These are phyloP conservation scores for Pseudorhiza aurosa DNA, from an alignment of 30 jellyfish, hydroid and myxozoan species.

Conservation along the genomic window DNA sequence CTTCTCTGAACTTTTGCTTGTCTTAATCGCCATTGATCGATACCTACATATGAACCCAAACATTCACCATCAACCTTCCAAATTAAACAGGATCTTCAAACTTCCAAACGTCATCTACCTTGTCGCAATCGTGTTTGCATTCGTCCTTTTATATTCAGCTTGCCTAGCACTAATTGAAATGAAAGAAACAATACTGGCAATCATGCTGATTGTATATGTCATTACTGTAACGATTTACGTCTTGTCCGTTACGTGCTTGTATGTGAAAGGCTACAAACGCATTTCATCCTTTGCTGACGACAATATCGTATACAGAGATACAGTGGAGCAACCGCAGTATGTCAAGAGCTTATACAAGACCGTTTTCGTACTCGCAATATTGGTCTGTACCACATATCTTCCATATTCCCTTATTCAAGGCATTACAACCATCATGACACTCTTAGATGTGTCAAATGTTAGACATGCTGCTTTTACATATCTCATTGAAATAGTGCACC, in stretches of 20 bases:
- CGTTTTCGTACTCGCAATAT: neutral
- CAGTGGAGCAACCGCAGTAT: constrained; percentile 2
- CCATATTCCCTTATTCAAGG: neutral
- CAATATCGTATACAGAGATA: neutral
- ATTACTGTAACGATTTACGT: neutral
- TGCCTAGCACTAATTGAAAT: neutral
- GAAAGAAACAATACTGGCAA: neutral
- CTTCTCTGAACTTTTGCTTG: neutral
- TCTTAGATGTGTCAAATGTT: neutral
- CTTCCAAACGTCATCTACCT: neutral
- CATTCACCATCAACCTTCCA: neutral
- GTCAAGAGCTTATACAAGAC: constrained; percentile 5
- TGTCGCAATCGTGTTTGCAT: neutral
- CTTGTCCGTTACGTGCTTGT: neutral
- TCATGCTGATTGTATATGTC: neutral
- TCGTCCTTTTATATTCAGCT: neutral
- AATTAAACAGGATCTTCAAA: neutral
- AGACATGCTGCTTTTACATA: neutral
- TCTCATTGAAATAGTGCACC: neutral
- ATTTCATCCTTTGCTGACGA: neutral
- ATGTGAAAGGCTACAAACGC: constrained; percentile 2
- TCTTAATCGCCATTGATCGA: constrained; percentile 9
- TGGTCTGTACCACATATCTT: neutral
- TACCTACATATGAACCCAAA: constrained; percentile 25
- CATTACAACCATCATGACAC: neutral